phyloP scores from a whole-genome alignment of 2,797 vertebrate genomes.

The Erpetoichthys calabaricus region DNA sequence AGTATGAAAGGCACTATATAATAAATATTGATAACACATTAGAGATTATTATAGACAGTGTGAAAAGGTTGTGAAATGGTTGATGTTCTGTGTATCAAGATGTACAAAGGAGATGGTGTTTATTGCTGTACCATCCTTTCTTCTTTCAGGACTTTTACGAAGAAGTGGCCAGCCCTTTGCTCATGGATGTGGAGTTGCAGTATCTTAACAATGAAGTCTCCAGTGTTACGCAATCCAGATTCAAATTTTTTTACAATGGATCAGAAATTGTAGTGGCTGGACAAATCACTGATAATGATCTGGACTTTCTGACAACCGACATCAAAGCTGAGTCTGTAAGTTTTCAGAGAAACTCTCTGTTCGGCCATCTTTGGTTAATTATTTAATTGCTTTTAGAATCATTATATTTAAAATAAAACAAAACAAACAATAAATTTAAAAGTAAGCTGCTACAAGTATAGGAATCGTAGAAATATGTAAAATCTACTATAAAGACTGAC shows the following conservation, averaged over 20 bases:
- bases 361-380: too few relatives aligned
- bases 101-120: not conserved
- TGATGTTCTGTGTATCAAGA: too few relatives aligned
- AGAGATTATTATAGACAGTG: too few relatives aligned
- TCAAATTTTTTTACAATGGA: constrained; percentile 57
- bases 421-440: too few relatives aligned
- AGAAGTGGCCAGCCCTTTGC: constrained; percentile 56
- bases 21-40: too few relatives aligned
- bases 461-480: too few relatives aligned
- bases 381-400: not conserved
- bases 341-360: not conserved
- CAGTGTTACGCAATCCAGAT: constrained; percentile 50
- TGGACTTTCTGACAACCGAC: constrained; percentile 35
- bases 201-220: constrained; percentile 35
- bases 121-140: not conserved
- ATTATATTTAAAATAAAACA: not conserved
- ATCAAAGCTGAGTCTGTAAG: constrained; percentile 50
- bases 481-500: too few relatives aligned
- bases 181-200: constrained; percentile 45
- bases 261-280: constrained; percentile 64
- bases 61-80: too few relatives aligned
- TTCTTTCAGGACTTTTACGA: constrained; percentile 55
- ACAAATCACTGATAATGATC: constrained; percentile 26
- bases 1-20: too few relatives aligned
- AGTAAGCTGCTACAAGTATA: too few relatives aligned